Percentiles rank a stretch among this genome's conserved stretches.
phyloP scores from a whole-genome alignment of 2,888 invertebrate genomes.

The Drosophila meridionalis region DNA sequence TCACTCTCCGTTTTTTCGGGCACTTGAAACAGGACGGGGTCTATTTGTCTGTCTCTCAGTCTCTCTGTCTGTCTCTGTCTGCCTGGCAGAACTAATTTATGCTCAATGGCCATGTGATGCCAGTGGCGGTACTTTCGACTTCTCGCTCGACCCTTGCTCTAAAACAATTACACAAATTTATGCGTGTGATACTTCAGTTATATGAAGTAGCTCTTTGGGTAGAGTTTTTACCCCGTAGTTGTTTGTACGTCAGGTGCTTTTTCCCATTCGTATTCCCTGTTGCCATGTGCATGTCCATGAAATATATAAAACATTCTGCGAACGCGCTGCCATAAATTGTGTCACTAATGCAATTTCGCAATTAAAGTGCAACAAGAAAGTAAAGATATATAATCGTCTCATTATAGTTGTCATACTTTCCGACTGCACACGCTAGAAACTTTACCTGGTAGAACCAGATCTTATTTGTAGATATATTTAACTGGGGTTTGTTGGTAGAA shows the following conservation, averaged over 20 bases:
- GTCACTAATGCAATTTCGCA: slow-evolving; percentile 56
- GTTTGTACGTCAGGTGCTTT: slow-evolving; percentile 28
- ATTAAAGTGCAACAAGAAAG: slow-evolving; percentile 55
- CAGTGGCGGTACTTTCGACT: neutral
- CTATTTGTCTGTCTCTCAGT: neutral
- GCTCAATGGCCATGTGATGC: slow-evolving; percentile 13
- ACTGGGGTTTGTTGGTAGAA: neutral
- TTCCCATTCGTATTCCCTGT: slow-evolving; percentile 2
- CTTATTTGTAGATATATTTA: neutral
- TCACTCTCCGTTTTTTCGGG: slow-evolving; percentile 19
- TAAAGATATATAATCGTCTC: slow-evolving; percentile 26
- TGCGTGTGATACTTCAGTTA: slow-evolving; percentile 28
- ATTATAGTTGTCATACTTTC: slow-evolving; percentile 23
- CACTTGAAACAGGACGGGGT: slow-evolving; percentile 54
- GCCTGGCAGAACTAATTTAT: slow-evolving; percentile 55
- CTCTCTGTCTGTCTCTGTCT: neutral
- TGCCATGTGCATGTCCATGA: slow-evolving; percentile 60
- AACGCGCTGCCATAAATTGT: slow-evolving; percentile 59
- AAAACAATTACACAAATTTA: slow-evolving; percentile 55
- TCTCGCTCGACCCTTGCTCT: slow-evolving; percentile 8
- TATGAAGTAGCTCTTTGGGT: slow-evolving; percentile 3
- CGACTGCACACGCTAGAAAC: slow-evolving; percentile 4
- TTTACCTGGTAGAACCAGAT: neutral
- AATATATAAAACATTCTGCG: slow-evolving; percentile 36
- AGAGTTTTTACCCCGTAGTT: neutral